phyloP scores from a whole-genome alignment of 2,113 vertebrate genomes.

The Colossoma macropomum region DNA sequence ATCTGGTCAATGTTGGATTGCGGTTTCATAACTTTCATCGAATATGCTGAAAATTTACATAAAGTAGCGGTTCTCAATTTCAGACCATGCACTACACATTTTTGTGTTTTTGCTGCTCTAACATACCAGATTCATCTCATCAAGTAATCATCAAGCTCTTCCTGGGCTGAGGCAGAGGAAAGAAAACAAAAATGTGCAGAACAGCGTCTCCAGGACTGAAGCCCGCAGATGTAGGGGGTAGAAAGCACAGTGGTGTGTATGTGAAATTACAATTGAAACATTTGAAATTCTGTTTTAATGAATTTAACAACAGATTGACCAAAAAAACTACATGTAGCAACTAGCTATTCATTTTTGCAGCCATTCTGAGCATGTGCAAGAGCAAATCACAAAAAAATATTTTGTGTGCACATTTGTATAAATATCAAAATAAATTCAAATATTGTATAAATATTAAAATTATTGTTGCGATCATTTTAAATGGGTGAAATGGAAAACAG shows the following conservation, averaged over 20 bases:
- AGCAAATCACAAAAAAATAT: too few relatives aligned
- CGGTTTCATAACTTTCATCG: neutral
- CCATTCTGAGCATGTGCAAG: too few relatives aligned
- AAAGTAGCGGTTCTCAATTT: neutral
- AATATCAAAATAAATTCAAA: too few relatives aligned
- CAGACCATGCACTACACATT: slow-evolving; percentile 1
- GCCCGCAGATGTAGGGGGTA: neutral
- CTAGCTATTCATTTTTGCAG: too few relatives aligned
- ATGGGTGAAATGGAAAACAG: too few relatives aligned
- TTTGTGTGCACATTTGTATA: too few relatives aligned
- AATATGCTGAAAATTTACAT: neutral
- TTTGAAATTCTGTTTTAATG: neutral
- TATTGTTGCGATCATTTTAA: too few relatives aligned
- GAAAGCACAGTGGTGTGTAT: neutral
- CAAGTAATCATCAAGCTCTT: neutral
- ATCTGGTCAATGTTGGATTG: neutral
- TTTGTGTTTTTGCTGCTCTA: neutral
- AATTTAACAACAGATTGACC: too few relatives aligned
- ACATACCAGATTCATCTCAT: neutral
- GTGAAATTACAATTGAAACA: neutral
- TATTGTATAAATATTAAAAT: too few relatives aligned
- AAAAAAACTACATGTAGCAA: too few relatives aligned
- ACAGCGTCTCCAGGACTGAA: neutral
- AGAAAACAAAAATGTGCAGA: neutral
- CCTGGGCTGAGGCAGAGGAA: neutral